phyloP scores from a whole-genome alignment of 92 coral and sea anemone genomes.

The Montipora capitata region DNA sequence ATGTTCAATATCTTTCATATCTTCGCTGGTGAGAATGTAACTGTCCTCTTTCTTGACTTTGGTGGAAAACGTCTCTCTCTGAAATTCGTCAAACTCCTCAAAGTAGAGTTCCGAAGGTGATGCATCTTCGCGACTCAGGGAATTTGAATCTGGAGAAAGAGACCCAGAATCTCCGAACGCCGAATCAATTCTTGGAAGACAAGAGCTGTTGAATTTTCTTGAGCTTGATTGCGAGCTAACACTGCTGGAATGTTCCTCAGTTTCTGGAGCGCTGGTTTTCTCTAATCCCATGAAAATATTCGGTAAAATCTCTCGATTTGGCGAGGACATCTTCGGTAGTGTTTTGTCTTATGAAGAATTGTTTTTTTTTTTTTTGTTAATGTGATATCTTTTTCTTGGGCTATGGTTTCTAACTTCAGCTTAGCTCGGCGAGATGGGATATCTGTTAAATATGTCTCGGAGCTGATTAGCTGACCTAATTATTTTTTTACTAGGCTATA shows the following conservation, averaged over 20 bases:
- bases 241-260: constrained; percentile 4
- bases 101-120: constrained; percentile 37
- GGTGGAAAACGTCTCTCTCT: background rate
- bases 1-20: constrained; percentile 78
- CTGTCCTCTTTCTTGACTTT: background rate
- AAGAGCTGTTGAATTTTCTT: constrained; percentile 22
- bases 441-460: too few species aligned
- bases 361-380: background rate
- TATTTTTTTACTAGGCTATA: background rate
- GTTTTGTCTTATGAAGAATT: too few species aligned
- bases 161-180: constrained; percentile 35
- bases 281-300: background rate
- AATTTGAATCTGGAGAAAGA: constrained; percentile 29
- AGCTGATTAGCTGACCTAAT: background rate
- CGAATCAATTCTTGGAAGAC: constrained; percentile 64
- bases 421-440: too few species aligned
- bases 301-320: background rate
- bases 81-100: constrained; percentile 41
- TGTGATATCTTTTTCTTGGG: background rate
- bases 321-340: background rate
- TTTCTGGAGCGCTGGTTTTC: background rate
- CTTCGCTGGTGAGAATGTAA: constrained; percentile 63
- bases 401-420: too few species aligned
- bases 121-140: constrained; percentile 34
- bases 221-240: constrained; percentile 12